phyloP scores from a whole-genome alignment of 2,113 vertebrate species.

The Nycticryphes semicollaris region DNA sequence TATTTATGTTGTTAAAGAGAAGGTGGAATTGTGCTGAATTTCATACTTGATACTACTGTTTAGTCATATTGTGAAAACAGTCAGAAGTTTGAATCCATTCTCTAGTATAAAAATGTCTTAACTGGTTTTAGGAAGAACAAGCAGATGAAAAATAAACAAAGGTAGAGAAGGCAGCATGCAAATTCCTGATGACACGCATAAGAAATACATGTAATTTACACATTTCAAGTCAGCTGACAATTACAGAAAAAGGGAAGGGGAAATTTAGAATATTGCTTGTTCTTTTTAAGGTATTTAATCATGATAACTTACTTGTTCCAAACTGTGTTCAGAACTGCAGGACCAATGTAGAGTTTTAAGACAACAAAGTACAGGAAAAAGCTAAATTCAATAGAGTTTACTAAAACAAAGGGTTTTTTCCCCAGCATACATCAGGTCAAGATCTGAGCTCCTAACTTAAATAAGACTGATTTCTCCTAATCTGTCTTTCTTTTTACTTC shows the following conservation, averaged over 20 bases:
- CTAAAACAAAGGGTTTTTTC: rapidly evolving
- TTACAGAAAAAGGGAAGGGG: not conserved
- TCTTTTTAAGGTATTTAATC: not conserved
- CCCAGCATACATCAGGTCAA: not conserved
- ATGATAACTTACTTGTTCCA: not conserved
- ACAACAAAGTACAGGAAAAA: not conserved
- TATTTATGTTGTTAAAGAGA: not conserved
- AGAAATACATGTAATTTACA: not conserved
- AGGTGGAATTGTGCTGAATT: not conserved
- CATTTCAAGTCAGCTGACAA: not conserved
- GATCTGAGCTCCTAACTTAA: not conserved
- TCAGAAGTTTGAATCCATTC: not conserved
- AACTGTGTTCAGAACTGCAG: not conserved
- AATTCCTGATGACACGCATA: not conserved
- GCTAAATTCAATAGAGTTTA: not conserved
- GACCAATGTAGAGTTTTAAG: not conserved
- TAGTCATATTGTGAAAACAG: not conserved
- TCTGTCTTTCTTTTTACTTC: not conserved
- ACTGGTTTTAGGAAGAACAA: not conserved
- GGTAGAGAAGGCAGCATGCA: not conserved
- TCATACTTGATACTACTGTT: not conserved
- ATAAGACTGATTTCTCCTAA: not conserved
- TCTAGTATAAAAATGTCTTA: not conserved
- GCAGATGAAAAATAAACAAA: not conserved
- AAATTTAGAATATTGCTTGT: not conserved